phyloP scores from a whole-genome alignment of 2,888 invertebrate species.

The Graphium colonna region DNA sequence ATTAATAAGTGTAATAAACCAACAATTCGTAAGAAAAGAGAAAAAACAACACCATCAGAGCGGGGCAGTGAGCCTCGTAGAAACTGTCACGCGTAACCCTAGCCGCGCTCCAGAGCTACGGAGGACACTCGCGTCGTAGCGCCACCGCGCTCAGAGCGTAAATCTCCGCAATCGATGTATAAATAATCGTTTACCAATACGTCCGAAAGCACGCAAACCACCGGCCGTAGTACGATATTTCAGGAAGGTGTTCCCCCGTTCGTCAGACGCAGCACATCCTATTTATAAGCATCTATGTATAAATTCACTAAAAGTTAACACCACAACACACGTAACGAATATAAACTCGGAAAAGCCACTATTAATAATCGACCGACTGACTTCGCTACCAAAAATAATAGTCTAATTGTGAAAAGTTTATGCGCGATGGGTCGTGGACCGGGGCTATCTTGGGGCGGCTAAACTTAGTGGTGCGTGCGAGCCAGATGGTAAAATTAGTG shows the following conservation, averaged over 20 bases:
- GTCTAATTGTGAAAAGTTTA: conserved; percentile 82
- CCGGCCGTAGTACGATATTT: conserved; percentile 78
- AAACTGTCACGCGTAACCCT: conserved; percentile 19
- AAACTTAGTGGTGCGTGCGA: conserved; percentile 79
- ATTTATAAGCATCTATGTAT: conserved; percentile 81
- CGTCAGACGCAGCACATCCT: conserved; percentile 80
- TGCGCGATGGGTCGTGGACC: conserved; percentile 80
- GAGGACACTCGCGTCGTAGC: conserved; percentile 27
- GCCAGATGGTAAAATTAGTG: conserved; percentile 80
- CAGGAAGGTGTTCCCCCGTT: conserved; percentile 80
- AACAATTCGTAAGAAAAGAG: no score
- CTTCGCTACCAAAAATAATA: conserved; percentile 82
- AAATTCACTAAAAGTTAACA: conserved; percentile 81
- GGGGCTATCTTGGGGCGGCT: conserved; percentile 80
- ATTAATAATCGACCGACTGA: conserved; percentile 82
- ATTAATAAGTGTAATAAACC: no score
- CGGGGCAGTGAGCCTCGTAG: conserved; percentile 9
- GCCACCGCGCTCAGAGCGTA: conserved; percentile 39
- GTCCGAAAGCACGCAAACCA: conserved; percentile 77
- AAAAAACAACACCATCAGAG: no score
- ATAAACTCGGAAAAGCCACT: conserved; percentile 81
- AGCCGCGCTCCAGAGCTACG: conserved; percentile 9
- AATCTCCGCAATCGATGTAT: conserved; percentile 72
- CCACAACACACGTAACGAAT: conserved; percentile 81
- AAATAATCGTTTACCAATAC: conserved; percentile 80